phyloP scores from a whole-genome alignment of 2,113 vertebrate species.

The Rhynchomys soricoides region DNA sequence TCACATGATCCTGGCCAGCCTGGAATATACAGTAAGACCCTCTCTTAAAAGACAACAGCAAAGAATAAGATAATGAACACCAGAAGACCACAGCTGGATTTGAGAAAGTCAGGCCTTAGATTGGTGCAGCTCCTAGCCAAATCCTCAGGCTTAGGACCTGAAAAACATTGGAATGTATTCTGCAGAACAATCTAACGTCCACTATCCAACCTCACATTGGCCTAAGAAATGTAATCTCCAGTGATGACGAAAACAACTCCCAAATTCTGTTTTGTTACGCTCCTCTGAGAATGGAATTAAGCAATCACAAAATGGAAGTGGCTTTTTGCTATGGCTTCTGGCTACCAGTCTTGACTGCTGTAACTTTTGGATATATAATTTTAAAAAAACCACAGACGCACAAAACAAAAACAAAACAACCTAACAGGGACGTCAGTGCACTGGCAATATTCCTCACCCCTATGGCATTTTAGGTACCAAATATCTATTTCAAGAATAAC shows the following conservation, averaged over 20 bases:
- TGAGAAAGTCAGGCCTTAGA: neutral
- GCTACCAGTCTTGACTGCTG: neutral
- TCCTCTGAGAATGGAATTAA: slow-evolving; percentile 10
- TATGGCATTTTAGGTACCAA: neutral
- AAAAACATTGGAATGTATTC: neutral
- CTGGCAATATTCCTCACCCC: neutral
- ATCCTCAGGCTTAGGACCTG: neutral
- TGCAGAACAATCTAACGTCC: neutral
- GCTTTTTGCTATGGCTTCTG: neutral
- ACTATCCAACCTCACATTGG: neutral
- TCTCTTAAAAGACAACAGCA: neutral
- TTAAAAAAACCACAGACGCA: too few relatives aligned
- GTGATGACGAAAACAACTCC: neutral
- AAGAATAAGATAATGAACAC: neutral
- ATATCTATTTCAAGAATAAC: slow-evolving; percentile 22
- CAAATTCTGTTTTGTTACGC: neutral
- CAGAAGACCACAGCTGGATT: neutral
- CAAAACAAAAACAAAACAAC: neutral
- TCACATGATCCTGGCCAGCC: neutral
- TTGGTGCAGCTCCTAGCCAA: neutral
- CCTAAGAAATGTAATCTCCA: neutral
- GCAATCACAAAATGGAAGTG: slow-evolving; percentile 31
- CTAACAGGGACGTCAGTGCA: neutral
- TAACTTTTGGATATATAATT: neutral
- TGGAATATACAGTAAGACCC: neutral